A percentile compares a stretch with the other conserved stretches of the same genome.
Evolutionary conservation across 2,113 vertebrate species (phyloP).

Genomic region (Motacilla alba): DNA sequence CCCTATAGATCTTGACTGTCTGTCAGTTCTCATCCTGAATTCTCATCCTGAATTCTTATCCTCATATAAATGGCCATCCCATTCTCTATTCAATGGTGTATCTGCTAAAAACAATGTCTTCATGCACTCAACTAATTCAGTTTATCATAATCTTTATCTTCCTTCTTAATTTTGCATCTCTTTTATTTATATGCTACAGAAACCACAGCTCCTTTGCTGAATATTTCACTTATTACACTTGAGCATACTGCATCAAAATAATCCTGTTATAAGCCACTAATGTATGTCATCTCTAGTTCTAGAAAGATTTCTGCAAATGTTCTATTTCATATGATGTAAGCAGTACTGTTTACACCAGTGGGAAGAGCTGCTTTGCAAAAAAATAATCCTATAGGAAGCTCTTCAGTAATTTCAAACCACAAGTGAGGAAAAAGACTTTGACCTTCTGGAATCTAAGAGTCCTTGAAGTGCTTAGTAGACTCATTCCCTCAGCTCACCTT

Average conservation of each 20-base stretch:
- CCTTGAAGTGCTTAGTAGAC: neutral
- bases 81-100: neutral
- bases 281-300: neutral
- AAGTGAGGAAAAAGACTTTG: neutral
- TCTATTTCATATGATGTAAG: neutral
- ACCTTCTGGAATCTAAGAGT: neutral
- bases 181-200: neutral
- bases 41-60: neutral
- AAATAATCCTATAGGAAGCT: neutral
- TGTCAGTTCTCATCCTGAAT: neutral
- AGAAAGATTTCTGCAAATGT: neutral
- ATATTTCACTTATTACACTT: neutral
- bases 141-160: neutral
- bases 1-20: neutral
- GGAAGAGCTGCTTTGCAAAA: neutral
- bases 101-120: neutral
- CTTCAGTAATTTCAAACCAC: neutral
- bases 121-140: neutral
- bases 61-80: neutral
- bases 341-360: neutral
- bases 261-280: neutral
- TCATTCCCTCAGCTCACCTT: neutral
- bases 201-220: neutral
- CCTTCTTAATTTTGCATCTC: neutral
- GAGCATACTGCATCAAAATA: neutral